Percentiles rank a stretch among this genome's conserved stretches.
phyloP scores from a whole-genome alignment of 2,888 invertebrate genomes.

The Julus scandinavius region DNA sequence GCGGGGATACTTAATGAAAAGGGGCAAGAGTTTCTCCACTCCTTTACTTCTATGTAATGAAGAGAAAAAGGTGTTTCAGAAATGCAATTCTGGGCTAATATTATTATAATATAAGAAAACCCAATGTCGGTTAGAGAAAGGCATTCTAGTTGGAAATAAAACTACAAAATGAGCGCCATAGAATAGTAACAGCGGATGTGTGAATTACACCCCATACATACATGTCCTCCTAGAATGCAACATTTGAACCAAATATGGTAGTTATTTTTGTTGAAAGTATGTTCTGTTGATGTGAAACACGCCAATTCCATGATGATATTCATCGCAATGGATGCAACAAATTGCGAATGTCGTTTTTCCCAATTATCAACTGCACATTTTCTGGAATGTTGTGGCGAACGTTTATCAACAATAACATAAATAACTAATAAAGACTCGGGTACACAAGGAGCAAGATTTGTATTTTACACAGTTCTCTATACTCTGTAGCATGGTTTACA shows the following conservation, averaged over 20 bases:
- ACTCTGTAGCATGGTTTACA: too few relatives aligned
- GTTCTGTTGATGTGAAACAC: neutral
- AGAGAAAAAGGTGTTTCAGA: neutral
- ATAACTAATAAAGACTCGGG: too few relatives aligned
- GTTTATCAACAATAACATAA: too few relatives aligned
- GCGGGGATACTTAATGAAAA: neutral
- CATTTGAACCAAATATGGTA: neutral
- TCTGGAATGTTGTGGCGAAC: too few relatives aligned
- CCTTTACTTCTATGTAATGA: neutral
- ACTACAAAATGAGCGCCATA: neutral
- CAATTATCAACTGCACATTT: too few relatives aligned
- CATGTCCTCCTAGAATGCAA: neutral
- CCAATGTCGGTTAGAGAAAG: constrained; percentile 24
- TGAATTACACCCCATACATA: neutral
- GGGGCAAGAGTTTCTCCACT: constrained; percentile 6
- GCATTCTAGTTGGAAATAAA: constrained; percentile 33
- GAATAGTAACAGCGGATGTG: neutral
- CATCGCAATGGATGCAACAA: too few relatives aligned
- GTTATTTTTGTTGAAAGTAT: neutral
- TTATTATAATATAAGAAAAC: neutral
- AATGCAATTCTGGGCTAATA: constrained; percentile 23
- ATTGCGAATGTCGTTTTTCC: too few relatives aligned
- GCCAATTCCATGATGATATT: too few relatives aligned
- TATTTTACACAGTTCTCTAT: too few relatives aligned
- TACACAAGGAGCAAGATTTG: too few relatives aligned